phyloP scores from a whole-genome alignment of 2,113 vertebrate genomes.

The Hyaena hyaena region DNA sequence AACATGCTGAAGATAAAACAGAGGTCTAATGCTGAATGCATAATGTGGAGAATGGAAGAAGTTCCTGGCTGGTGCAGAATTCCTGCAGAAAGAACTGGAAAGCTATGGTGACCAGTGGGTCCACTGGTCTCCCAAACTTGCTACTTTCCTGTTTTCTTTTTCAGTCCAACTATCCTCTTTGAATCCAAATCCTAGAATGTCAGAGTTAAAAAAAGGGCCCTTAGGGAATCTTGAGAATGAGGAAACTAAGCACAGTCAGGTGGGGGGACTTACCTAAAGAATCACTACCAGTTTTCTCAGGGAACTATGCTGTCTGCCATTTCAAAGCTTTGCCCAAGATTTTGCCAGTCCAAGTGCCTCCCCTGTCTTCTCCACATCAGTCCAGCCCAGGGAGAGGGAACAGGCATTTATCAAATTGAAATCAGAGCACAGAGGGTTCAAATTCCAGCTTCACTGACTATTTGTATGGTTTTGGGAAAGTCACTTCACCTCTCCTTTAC shows the following conservation, averaged over 20 bases:
- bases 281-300: neutral
- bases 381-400: neutral
- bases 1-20: constrained; percentile 75
- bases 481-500: neutral
- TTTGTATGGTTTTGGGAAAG: neutral
- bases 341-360: neutral
- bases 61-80: neutral
- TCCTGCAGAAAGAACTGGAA: neutral
- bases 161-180: neutral
- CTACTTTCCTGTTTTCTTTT: neutral
- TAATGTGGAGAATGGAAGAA: constrained; percentile 17
- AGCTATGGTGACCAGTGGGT: neutral
- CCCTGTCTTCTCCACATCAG: neutral
- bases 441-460: neutral
- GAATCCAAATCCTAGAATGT: neutral
- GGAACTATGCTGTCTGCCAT: neutral
- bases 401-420: neutral
- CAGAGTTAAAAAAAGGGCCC: neutral
- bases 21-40: constrained; percentile 64
- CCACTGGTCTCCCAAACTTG: neutral
- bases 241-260: neutral
- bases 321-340: neutral
- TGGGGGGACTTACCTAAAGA: neutral
- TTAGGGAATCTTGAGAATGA: neutral
- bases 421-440: neutral